Base-by-base conservation (phyloP, 2,797 vertebrate species). In the Lithobates sylvaticus region DNA sequence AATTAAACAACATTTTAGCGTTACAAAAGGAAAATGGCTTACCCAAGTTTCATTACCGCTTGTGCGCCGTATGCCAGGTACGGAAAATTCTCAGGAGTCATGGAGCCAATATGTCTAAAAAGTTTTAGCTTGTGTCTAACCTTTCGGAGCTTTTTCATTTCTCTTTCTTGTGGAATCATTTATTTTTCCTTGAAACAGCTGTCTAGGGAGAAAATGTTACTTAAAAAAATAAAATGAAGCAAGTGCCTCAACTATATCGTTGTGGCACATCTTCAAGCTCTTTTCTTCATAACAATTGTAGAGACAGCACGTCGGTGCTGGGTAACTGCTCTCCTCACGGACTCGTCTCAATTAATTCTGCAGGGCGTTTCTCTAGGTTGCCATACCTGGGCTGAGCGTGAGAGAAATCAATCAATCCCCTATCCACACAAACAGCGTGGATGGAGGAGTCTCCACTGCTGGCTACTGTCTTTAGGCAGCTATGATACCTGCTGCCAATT, bases 11-110 rank as follows among this genome's bases (percentile, higher is more conserved):
- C 21, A 61, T 61, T 61, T 61, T 61, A 61, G 54, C 21, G 21
- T 61, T 61, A 61, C 54, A 61, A 61, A 61, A 61, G 54, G 54
- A 61, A 61, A 61, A 61, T 61, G 54, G 54, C 54, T 61, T 61
- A 61, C 54, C 54, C 54, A 61, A 61, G 54, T 61, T 61, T 61
- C 54, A 23, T 61, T 61, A 23, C 54, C 10, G 2, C 23, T 58
- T 58, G 54, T 58, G 54, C 1, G 50, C 21, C 6, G 21, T 61
- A 61, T 61, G 54, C 54, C 21, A 61, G 54, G 54, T 61, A 61
- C 21, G 21, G 54, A 61, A 58, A 61, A 61, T 61, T 61, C 21
- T 61, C 21, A 61, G 54, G 54, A 61, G 54, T n/a, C 54, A 2
- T 18, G 54, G 54, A 61, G 54, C 21, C 54, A 61, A n/a, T 9